Evolutionary conservation across 2,113 vertebrate genomes (phyloP).

Genomic region (Myotis lucifugus): DNA sequence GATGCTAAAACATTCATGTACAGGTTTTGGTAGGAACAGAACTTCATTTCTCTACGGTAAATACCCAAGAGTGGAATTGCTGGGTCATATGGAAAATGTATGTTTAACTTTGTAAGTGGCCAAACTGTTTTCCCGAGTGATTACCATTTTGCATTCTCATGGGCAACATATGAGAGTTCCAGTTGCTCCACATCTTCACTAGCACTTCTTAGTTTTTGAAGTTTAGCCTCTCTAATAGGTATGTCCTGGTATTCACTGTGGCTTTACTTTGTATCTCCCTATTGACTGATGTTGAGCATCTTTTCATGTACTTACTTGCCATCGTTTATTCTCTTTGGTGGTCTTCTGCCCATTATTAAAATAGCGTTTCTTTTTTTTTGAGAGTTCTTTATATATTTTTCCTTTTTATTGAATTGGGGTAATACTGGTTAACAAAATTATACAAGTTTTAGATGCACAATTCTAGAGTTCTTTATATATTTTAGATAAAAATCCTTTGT

Average conservation of each 20-base stretch:
- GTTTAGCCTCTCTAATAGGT: neutral
- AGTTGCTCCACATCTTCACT: neutral
- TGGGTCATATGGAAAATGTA: neutral
- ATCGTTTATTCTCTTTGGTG: neutral
- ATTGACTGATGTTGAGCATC: neutral
- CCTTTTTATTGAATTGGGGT: neutral
- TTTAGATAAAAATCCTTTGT: neutral
- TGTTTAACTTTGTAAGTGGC: neutral
- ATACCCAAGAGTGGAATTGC: neutral
- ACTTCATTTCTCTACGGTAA: constrained; percentile 32
- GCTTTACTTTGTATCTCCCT: neutral
- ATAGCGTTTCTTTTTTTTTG: neutral
- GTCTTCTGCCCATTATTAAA: neutral
- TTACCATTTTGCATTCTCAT: neutral
- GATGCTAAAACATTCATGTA: neutral
- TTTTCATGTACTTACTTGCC: neutral
- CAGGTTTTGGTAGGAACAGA: neutral
- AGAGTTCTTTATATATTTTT: neutral
- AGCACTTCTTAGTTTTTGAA: neutral
- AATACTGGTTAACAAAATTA: neutral
- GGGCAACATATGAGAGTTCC: neutral
- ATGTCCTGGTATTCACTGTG: neutral
- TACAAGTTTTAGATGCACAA: neutral
- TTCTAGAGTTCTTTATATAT: neutral
- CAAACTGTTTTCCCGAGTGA: neutral